Evolutionary conservation across 2,113 vertebrate species (phyloP), one percentile per base, ranked within the genome.

Genomic region (Columbina picui): DNA sequence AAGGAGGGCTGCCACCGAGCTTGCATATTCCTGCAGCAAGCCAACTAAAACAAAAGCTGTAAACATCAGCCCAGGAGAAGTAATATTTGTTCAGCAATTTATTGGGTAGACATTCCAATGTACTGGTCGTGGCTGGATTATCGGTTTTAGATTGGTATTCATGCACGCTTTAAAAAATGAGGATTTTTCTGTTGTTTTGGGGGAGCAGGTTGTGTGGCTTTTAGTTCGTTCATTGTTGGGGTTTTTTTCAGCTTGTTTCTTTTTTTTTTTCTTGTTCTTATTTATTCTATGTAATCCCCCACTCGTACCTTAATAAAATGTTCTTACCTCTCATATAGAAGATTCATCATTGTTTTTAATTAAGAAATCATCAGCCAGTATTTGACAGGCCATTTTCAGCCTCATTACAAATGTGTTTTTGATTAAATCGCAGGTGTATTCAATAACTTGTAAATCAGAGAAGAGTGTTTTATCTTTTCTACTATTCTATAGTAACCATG

Each of bases 361-460:
- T 96, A 96, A 95, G 73, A 96, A 96, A 92, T 90, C 89, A 93
- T 96, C 94, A 96, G 43, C n/a, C 39, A 91, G 80, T 68, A 89
- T 92, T 91, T 96, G 96, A 94, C 94, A 97, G 74, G 86, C 39
- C 71, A 93, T 96, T 96, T 97, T 97, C 91, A 84, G 57, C 65
- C 75, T 91, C 69, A 65, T 84, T 95, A 90, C 61, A 95, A 94
- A 95, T 80, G 76, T 93, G 74, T 71, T 96, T 78, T 95, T 96
- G 95, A 96, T 97, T 96, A 95, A 94, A 97, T 91, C 94, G 92
- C 89, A 84, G 73, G 78, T 96, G 27, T 74, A 92, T 80, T 94
- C 83, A 92, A 84, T 91, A 94, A 84, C 53, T 68, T 91, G 81
- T 93, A 97, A 96, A 93, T 91, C 94, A 96, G 19, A 64, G 67